A percentile compares a stretch with the other conserved stretches of the same genome.
Conservation (phyloP, 2,888 invertebrate genomes). For the Halictus ligatus region DNA sequence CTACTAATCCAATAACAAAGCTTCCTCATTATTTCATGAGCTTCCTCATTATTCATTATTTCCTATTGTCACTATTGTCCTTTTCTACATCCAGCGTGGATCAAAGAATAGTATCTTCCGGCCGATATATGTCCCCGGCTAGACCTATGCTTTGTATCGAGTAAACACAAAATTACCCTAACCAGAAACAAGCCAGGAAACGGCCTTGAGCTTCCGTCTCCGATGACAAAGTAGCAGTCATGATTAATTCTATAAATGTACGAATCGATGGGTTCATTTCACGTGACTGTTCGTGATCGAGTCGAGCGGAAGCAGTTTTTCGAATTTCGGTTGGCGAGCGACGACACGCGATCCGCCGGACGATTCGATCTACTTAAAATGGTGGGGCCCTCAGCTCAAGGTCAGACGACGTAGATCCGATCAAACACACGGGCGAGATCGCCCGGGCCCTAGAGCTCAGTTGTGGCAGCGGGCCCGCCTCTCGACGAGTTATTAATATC, state of each 20-base stretch:
- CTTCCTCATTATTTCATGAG: too few species aligned
- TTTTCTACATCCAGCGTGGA: too few species aligned
- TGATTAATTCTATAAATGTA: not conserved
- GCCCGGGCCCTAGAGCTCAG: conserved; percentile 9
- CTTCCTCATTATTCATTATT: too few species aligned
- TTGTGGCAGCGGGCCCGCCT: conserved; percentile 23
- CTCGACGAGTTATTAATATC: conserved; percentile 68
- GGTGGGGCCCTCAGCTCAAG: conserved; percentile 39
- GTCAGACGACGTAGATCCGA: conserved; percentile 34
- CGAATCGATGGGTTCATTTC: not conserved
- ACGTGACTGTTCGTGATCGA: conserved; percentile 6
- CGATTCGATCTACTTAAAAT: conserved; percentile 34
- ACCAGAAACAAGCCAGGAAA: not conserved
- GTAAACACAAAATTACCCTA: not conserved
- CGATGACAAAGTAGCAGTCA: not conserved
- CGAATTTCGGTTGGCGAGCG: not conserved
- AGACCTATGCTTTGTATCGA: too few species aligned
- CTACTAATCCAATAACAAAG: too few species aligned
- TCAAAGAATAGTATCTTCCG: too few species aligned
- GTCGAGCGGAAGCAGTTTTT: not conserved
- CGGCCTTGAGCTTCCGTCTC: not conserved
- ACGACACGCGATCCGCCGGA: not conserved
- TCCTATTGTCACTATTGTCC: too few species aligned
- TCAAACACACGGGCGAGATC: conserved; percentile 10
- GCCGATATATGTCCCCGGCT: too few species aligned